Evolutionary conservation across 2,797 vertebrate genomes (phyloP).

Genomic region (Falco novaeseelandiae): DNA sequence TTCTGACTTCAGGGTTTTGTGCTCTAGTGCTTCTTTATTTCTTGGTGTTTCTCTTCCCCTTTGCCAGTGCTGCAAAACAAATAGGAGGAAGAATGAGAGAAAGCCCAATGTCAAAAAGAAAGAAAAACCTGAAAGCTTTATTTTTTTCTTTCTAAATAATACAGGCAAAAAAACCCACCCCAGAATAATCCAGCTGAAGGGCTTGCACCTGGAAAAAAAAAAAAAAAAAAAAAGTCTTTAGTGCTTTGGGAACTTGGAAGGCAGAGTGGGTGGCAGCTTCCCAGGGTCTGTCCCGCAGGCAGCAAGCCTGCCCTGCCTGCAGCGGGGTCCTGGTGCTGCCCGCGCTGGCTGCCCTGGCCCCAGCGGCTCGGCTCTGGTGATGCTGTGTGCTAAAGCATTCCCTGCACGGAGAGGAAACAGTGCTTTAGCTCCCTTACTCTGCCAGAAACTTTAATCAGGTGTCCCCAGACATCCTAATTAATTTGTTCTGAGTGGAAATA

Average conservation of each 20-base stretch:
- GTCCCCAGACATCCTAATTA: constrained; percentile 55
- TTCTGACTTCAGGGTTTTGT: background rate
- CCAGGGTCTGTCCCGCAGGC: background rate
- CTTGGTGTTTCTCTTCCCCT: background rate
- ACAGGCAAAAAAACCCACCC: background rate
- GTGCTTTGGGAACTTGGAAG: background rate
- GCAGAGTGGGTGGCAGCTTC: background rate
- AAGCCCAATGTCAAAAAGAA: background rate
- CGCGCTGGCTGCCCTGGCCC: background rate
- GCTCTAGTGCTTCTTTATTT: background rate
- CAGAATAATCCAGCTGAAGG: background rate
- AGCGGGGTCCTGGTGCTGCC: background rate
- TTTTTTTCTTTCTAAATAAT: background rate
- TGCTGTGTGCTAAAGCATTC: background rate
- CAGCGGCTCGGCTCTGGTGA: background rate
- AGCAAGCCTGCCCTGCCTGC: background rate
- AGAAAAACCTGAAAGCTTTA: background rate
- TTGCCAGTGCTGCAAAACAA: background rate
- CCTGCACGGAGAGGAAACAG: background rate
- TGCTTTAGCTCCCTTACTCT: background rate
- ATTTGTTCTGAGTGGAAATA: constrained; percentile 66
- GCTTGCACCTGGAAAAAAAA: background rate
- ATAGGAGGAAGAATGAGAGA: background rate
- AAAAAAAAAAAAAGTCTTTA: background rate
- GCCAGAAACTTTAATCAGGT: constrained; percentile 41